Percentiles rank a stretch among this genome's conserved stretches.
Conservation (phyloP, 2,113 vertebrate genomes). For the Xenopus tropicalis region DNA sequence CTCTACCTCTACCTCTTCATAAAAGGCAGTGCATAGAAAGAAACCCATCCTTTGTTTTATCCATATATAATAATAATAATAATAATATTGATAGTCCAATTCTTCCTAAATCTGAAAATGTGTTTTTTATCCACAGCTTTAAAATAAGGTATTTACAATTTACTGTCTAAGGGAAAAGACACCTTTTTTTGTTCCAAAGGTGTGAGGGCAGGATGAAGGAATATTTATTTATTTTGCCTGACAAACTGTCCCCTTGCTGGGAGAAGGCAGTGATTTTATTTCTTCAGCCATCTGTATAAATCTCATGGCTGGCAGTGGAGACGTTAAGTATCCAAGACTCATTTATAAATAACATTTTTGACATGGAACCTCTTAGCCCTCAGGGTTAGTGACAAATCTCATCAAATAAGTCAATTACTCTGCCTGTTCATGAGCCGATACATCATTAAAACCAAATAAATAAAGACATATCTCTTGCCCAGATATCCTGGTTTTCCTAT, state of each 20-base stretch:
- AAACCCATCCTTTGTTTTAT: too few species aligned
- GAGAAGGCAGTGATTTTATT: slow-evolving; percentile 36
- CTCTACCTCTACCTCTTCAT: too few species aligned
- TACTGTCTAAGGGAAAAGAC: too few species aligned
- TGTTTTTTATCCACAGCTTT: too few species aligned
- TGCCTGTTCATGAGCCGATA: slow-evolving; percentile 25
- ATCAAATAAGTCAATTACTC: slow-evolving; percentile 44
- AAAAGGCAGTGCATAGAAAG: too few species aligned
- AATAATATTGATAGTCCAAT: too few species aligned
- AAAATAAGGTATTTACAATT: too few species aligned
- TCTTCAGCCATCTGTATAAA: slow-evolving; percentile 36
- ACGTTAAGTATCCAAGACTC: slow-evolving; percentile 35
- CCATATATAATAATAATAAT: too few species aligned
- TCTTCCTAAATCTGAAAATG: too few species aligned
- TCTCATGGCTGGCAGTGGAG: slow-evolving; percentile 25
- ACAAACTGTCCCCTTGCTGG: slow-evolving; percentile 27
- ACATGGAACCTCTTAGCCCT: slow-evolving; percentile 35
- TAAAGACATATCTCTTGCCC: slow-evolving; percentile 31
- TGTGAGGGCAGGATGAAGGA: not conserved
- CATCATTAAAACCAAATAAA: slow-evolving; percentile 44
- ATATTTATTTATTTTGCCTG: slow-evolving; percentile 16
- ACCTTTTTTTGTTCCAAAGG: not conserved
- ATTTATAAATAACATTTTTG: slow-evolving; percentile 42
- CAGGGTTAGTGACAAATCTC: slow-evolving; percentile 43
- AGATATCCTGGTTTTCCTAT: slow-evolving; percentile 31